Percentiles rank a stretch among this genome's conserved stretches.
These are phyloP conservation scores for Pediacus dermestoides DNA, from an alignment of 2,888 invertebrate species.

Conservation along the genomic window DNA sequence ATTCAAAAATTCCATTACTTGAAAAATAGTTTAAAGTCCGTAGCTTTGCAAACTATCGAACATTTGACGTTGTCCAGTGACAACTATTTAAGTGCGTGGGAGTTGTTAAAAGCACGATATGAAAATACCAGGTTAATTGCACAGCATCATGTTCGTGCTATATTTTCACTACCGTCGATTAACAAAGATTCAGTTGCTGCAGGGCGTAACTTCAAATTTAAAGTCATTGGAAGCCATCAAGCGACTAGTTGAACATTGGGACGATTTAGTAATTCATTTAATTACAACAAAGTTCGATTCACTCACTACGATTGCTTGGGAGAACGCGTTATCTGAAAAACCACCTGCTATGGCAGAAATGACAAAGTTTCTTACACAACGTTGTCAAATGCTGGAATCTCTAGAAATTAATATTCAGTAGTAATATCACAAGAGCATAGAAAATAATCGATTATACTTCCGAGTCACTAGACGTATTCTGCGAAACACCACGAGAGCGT, in stretches of 20 bases:
- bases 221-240: neutral
- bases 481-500: no score
- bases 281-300: slow-evolving; percentile 14
- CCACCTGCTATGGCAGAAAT: slow-evolving; percentile 7
- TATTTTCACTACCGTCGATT: slow-evolving; percentile 11
- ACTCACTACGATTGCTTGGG: slow-evolving; percentile 12
- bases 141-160: slow-evolving; percentile 6
- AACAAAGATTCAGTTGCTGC: slow-evolving; percentile 9
- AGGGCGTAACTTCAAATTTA: slow-evolving; percentile 6
- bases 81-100: slow-evolving; percentile 14
- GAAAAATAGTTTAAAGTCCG: slow-evolving; percentile 8
- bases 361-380: slow-evolving; percentile 11
- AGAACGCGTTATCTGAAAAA: slow-evolving; percentile 8
- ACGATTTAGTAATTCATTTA: slow-evolving; percentile 8
- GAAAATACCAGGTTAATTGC: slow-evolving; percentile 14
- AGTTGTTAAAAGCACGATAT: slow-evolving; percentile 10
- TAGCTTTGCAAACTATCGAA: slow-evolving; percentile 10
- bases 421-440: no score
- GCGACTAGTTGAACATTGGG: neutral
- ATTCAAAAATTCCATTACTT: slow-evolving; percentile 18
- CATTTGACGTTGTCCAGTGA: slow-evolving; percentile 8
- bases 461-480: no score
- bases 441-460: no score
- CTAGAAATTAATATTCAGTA: slow-evolving; percentile 6
- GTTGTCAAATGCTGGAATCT: slow-evolving; percentile 11